Base-by-base conservation (phyloP, 2,797 vertebrate genomes). In the Lagocephalus sceleratus region DNA sequence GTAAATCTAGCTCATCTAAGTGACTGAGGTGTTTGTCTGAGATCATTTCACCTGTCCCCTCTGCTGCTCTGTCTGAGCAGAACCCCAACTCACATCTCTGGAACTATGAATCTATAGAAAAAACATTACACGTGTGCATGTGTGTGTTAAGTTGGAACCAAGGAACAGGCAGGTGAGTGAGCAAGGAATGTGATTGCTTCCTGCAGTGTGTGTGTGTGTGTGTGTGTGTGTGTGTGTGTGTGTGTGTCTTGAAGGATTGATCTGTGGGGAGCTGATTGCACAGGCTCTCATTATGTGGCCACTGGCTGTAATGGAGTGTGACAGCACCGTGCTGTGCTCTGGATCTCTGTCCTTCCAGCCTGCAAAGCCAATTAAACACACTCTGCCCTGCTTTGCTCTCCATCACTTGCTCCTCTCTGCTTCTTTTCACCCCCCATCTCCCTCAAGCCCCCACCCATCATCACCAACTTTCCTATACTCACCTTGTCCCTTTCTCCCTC, bases 301-400 rank as follows among this genome's bases (percentile, higher is more conserved):
- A 90, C 88, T 91, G 87, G 89, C 86, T 90, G 92, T 95, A 95
- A 95, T 95, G 92, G 93, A 92, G 93, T 95, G 92, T 98, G 94
- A 98, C 94, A 94, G 94, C 92, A 90, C 90, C 91, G 78, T 88
- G 91, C 87, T 91, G 90, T 87, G 90, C 90, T 90, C 90, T 89
- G 92, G 90, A 87, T 85, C 85, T 84, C 83, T 86, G 85, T 90
- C 92, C 91, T 92, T 84, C 84, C 87, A 90, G 91, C 90, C 92
- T 91, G 87, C 87, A 93, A 92, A 95, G 92, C 92, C 93, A 94
- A 94, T 94, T 94, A 95, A 93, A 93, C 90, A 91, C 92, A 92
- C 85, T 91, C 73, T 85, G 87, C 85, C 89, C 75, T 69, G 76
- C 79, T 76, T 72, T 76, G 63, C 67, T 66, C 77, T 74, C 75